Evolutionary conservation across 2,113 vertebrate species (phyloP), one percentile per base, ranked within the genome.

Genomic region (Eulemur macaco): DNA sequence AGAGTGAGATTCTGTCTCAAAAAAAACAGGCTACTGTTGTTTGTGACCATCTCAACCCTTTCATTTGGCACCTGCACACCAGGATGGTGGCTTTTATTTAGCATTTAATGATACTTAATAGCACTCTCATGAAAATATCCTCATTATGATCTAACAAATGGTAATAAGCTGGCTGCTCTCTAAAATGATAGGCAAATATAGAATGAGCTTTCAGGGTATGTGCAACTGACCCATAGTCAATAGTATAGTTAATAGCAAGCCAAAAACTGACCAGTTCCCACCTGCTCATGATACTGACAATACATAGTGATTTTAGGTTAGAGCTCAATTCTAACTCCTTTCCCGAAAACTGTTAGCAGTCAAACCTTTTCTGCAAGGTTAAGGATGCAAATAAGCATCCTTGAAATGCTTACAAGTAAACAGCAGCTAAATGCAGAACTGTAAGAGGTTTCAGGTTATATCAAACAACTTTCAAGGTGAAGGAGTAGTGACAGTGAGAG

Each of bases 401-500:
- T n/a, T 63, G 64, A 95, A 88, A 54, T 96, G 90, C n/a, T 91
- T 81, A 5, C 31, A 85, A 93, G 77, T n/a, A 84, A 47, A 34
- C 64, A 98, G 17, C 17, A 96, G 71, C 29, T 80, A 94, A 92
- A 90, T 58, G 45, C 23, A 85, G 47, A 77, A 89, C 66, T 95
- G 68, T 68, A 71, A 87, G 78, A 84, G 34, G 12, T 83, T 94
- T 78, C 76, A 58, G 56, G 11, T 64, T 6, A 23, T 94, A 87
- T 45, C 12, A 64, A 39, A 54, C 8, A n/a, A 64, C 50, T 58
- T 92, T 91, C 64, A 66, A 90, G 4, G 82, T 96, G 88, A 7
- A 0, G 1, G 74, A 96, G 89, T 45, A 15, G 86, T 97, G 77
- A 98, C 96, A 98, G 1, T 6, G 83, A 98, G 97, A 98, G 98